Conservation (phyloP, 2,113 vertebrate species). For the Panthera leo region DNA sequence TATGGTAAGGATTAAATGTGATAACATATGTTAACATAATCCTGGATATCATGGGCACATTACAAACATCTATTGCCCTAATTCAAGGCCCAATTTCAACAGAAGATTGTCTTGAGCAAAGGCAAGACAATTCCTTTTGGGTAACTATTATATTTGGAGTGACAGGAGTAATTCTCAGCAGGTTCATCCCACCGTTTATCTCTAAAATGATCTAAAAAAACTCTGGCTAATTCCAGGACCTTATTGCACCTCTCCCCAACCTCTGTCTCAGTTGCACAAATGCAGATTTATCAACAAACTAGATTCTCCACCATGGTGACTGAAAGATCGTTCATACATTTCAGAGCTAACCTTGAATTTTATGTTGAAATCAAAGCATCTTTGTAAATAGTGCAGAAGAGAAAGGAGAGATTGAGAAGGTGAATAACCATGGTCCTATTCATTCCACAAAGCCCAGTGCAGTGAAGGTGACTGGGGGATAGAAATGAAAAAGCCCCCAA, state of each 20-base stretch:
- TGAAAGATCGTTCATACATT: background rate
- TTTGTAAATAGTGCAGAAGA: background rate
- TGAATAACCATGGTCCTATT: background rate
- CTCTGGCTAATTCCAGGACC: background rate
- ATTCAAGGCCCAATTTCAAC: background rate
- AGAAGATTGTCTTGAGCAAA: constrained; percentile 20
- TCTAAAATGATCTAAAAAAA: background rate
- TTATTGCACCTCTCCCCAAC: background rate
- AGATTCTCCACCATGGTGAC: background rate
- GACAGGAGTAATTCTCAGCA: constrained; percentile 8
- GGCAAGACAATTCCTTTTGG: background rate
- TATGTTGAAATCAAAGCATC: constrained; percentile 3
- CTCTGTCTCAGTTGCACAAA: background rate
- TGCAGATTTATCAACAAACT: background rate
- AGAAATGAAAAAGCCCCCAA: background rate
- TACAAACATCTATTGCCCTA: background rate
- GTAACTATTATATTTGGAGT: background rate
- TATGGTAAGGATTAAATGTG: background rate
- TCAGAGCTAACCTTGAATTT: constrained; percentile 29
- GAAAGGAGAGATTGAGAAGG: background rate
- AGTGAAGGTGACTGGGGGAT: background rate
- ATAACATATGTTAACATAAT: background rate
- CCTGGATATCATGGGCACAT: background rate
- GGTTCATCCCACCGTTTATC: background rate
- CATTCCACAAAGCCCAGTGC: background rate